phyloP scores from a whole-genome alignment of 2,888 invertebrate genomes.

The Andrena bucephala region DNA sequence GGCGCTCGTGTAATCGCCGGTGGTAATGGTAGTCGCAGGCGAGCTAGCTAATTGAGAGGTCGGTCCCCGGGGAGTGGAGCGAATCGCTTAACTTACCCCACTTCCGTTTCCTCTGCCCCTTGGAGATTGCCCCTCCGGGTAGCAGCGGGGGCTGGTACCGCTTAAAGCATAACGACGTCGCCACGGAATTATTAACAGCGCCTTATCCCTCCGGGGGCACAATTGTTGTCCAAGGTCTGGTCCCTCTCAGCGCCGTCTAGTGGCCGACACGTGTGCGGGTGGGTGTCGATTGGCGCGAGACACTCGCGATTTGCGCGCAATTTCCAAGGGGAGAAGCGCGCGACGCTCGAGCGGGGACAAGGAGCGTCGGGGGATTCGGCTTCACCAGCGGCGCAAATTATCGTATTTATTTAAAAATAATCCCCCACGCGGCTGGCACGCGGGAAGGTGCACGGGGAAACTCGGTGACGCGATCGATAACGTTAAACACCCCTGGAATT shows the following conservation, averaged over 20 bases:
- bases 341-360: background rate
- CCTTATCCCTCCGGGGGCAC: constrained; percentile 60
- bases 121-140: constrained; percentile 38
- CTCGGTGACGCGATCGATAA: background rate
- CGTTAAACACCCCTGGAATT: background rate
- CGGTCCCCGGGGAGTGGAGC: constrained; percentile 63
- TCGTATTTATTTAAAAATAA: background rate
- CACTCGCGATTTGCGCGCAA: background rate
- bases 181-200: constrained; percentile 71
- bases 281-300: constrained; percentile 36
- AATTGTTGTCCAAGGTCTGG: constrained; percentile 63
- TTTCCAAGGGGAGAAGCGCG: background rate
- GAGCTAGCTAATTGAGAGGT: constrained; percentile 73
- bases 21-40: constrained; percentile 59
- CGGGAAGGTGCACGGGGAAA: background rate
- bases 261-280: constrained; percentile 50
- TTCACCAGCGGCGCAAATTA: background rate
- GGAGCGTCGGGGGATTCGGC: background rate
- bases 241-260: constrained; percentile 50
- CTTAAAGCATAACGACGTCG: constrained; percentile 70
- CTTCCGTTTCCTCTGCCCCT: constrained; percentile 48
- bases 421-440: background rate
- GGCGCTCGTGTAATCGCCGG: constrained; percentile 35
- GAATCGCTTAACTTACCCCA: constrained; percentile 70
- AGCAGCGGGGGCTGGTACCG: constrained; percentile 28